Base-by-base conservation (phyloP, 2,888 invertebrate species). In the Metopia argyrocephala region DNA sequence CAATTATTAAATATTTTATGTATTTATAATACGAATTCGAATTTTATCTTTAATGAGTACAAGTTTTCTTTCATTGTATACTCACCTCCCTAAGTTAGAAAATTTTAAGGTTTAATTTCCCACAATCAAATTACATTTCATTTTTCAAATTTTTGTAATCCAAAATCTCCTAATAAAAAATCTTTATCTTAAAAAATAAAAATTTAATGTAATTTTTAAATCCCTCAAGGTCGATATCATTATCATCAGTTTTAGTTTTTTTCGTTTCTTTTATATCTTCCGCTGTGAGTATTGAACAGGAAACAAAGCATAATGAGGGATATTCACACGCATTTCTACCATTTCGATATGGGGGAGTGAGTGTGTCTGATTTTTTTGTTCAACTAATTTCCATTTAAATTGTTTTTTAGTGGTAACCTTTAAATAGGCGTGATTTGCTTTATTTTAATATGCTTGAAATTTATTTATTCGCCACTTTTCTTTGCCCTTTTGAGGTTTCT, bases 361-460 rank as follows among this genome's bases (percentile, higher is more conserved):
- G 31, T 23, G 3, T 74, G 23, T 65, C 31, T 57, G 18, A 12
- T 48, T 62, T 12, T 38, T 6, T 9, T 38, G 3, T 38, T 25
- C 15, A 69, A 64, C 65, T 78, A 68, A 73, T 73, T 78, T 73
- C 78, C 78, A 78, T 78, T 78, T 78, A 78, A 62, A 78, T 73
- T 78, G 59, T 45, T 78, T 78, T 68, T 62, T 73, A 62, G 61
- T 54, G 59, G 52, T 56, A 61, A 54, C 54, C 62, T 62, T 56
- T 48, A 56, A 56, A 69, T 56, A 87, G 86, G 85, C 66, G 65
- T 73, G 78, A 65, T 66, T 75, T 69, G 7, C 38, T 28, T 20
- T n/a, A 45, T 27, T 52, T 62, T 45, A 38, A 54, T 46, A 45
- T 54, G 27, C 25, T 54, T 45, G 1, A 20, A 1, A 21, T 20